These are phyloP conservation scores for Tipula lateralis DNA, from an alignment of 2,888 invertebrate genomes.

Conservation along the genomic window DNA sequence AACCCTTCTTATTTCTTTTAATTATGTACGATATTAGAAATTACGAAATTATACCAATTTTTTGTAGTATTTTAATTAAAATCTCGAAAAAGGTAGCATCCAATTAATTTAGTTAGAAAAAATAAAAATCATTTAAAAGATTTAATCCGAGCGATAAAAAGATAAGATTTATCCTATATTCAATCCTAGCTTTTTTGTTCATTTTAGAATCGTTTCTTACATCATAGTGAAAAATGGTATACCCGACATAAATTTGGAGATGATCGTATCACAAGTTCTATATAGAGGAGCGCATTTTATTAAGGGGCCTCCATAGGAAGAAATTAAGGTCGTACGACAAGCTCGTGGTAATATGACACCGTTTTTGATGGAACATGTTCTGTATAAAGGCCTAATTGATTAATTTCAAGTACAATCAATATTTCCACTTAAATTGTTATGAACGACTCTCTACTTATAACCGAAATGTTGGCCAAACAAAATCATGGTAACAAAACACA, in stretches of 20 bases:
- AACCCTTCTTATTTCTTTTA: neutral
- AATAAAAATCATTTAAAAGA: neutral
- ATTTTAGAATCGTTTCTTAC: neutral
- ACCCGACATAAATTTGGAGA: neutral
- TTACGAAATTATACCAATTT: neutral
- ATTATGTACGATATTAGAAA: neutral
- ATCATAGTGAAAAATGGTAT: neutral
- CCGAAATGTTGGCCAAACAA: too few relatives aligned
- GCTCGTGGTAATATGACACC: too few relatives aligned
- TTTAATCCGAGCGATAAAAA: neutral
- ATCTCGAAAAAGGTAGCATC: neutral
- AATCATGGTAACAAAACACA: too few relatives aligned
- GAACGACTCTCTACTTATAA: too few relatives aligned
- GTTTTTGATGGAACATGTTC: too few relatives aligned
- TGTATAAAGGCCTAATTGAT: too few relatives aligned
- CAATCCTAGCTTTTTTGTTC: neutral
- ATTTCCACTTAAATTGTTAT: too few relatives aligned
- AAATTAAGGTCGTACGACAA: too few relatives aligned
- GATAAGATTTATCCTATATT: neutral
- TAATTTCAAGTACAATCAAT: too few relatives aligned
- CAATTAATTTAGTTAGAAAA: neutral
- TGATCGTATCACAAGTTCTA: neutral
- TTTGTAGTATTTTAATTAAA: neutral
- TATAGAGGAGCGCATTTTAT: too few relatives aligned
- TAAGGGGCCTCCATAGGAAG: too few relatives aligned